phyloP scores from a whole-genome alignment of 1,140 invertebrate genomes.

The Diuraphis noxia region DNA sequence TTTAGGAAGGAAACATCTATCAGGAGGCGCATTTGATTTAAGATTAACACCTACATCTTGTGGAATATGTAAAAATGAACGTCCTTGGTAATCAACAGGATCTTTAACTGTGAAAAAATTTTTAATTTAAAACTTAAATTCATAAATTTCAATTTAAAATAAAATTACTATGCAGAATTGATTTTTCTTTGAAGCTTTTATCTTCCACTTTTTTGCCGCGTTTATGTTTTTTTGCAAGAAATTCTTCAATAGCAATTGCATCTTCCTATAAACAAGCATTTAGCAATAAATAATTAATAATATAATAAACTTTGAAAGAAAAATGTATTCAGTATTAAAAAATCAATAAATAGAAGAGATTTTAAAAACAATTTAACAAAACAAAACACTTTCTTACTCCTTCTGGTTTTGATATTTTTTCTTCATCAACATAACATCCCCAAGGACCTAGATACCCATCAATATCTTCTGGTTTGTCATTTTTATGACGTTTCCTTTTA shows the following conservation, averaged over 20 bases:
- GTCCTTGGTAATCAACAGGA: slow-evolving; percentile 92
- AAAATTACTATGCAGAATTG: slow-evolving; percentile 86
- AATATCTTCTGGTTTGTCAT: slow-evolving; percentile 89
- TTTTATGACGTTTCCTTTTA: slow-evolving; percentile 88
- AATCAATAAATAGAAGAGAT: background rate
- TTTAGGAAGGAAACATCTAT: slow-evolving; percentile 97
- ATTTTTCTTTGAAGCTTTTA: slow-evolving; percentile 91
- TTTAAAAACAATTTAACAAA: background rate
- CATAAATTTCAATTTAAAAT: slow-evolving; percentile 29
- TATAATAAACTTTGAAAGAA: background rate
- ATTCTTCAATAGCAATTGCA: slow-evolving; percentile 89
- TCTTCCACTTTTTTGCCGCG: slow-evolving; percentile 83
- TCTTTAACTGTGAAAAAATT: slow-evolving; percentile 79
- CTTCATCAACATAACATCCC: slow-evolving; percentile 92
- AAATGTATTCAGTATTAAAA: background rate
- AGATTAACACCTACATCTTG: slow-evolving; percentile 96
- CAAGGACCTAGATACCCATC: slow-evolving; percentile 96
- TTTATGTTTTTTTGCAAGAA: slow-evolving; percentile 89
- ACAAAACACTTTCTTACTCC: slow-evolving; percentile 63
- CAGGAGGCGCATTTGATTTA: slow-evolving; percentile 86
- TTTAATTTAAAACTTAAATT: background rate
- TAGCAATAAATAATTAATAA: slow-evolving; percentile 12
- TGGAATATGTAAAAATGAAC: slow-evolving; percentile 91
- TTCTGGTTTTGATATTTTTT: slow-evolving; percentile 81
- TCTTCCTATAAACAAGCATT: slow-evolving; percentile 70